Conservation (phyloP, 2,113 vertebrate species). For the Coregonus clupeaformis region DNA sequence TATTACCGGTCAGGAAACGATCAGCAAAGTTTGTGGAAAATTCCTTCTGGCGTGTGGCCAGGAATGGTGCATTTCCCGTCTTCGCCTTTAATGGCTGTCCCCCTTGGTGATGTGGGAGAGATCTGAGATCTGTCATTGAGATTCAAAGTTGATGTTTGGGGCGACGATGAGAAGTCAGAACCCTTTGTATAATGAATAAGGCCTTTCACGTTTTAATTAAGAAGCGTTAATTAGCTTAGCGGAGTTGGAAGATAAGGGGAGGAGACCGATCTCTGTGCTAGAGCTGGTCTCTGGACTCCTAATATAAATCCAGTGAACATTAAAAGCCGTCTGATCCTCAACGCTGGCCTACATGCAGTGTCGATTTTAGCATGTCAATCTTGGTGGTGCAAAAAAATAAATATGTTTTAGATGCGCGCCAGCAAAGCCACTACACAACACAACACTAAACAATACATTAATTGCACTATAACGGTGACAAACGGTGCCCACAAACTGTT, state of each 20-base stretch:
- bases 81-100: slow-evolving; percentile 57
- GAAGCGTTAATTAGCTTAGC: slow-evolving; percentile 61
- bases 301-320: neutral
- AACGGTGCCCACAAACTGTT: too few relatives aligned
- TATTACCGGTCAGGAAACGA: neutral
- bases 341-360: slow-evolving; percentile 24
- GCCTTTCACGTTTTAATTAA: slow-evolving; percentile 67
- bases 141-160: slow-evolving; percentile 55
- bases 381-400: too few relatives aligned
- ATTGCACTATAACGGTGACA: too few relatives aligned
- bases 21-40: neutral
- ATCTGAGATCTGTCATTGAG: slow-evolving; percentile 44
- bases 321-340: slow-evolving; percentile 14
- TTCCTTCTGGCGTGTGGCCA: neutral
- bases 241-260: slow-evolving; percentile 34
- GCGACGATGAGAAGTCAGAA: slow-evolving; percentile 52
- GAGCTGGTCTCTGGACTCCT: neutral
- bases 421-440: too few relatives aligned
- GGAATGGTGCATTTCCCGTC: neutral
- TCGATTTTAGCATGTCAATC: neutral
- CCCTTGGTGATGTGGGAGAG: slow-evolving; percentile 8
- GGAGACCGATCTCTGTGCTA: neutral
- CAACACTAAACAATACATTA: too few relatives aligned
- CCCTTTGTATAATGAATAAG: slow-evolving; percentile 54
- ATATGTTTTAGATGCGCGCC: too few relatives aligned